Evolutionary conservation across 2,888 invertebrate species (phyloP), one percentile per base, ranked within the genome.

Genomic region (Mantis religiosa): DNA sequence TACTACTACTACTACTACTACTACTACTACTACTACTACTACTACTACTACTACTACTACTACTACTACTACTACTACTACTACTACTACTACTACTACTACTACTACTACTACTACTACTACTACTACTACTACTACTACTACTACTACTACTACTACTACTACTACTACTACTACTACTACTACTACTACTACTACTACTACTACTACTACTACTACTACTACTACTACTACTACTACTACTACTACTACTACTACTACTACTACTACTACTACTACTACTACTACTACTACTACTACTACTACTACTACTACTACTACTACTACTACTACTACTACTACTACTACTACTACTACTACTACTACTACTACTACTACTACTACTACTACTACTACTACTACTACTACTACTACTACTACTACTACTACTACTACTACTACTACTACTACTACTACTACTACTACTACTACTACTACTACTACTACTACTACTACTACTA

Each of bases 21-120:
- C 84, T 84, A 84, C 84, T 84, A 84, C n/a, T 84, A 84, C 84
- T 84, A 84, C 84, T 84, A 84, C 84, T 84, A 84, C 84, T 84
- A 84, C 84, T 84, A 84, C 84, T 84, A 84, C n/a, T 84, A 84
- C 84, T 84, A 84, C n/a, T 84, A 84, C 84, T 84, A 84, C 84
- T 84, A 84, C 84, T 84, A 84, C 84, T 84, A 84, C n/a, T 84
- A 84, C 84, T 84, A 84, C 84, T 84, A 84, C 84, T 84, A 84
- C 84, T 84, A 84, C 84, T 84, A 84, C n/a, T 84, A 84, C 84
- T 84, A 84, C 84, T 84, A 84, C 84, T 84, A 84, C 84, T 84
- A 84, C n/a, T 84, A 84, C 84, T 84, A 84, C 84, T 84, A 84
- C 84, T 84, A 84, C n/a, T 84, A 84, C 84, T 84, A 84, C 84